These are phyloP conservation scores for Zalophus californianus DNA, from an alignment of 2,797 vertebrate genomes.

Conservation along the genomic window DNA sequence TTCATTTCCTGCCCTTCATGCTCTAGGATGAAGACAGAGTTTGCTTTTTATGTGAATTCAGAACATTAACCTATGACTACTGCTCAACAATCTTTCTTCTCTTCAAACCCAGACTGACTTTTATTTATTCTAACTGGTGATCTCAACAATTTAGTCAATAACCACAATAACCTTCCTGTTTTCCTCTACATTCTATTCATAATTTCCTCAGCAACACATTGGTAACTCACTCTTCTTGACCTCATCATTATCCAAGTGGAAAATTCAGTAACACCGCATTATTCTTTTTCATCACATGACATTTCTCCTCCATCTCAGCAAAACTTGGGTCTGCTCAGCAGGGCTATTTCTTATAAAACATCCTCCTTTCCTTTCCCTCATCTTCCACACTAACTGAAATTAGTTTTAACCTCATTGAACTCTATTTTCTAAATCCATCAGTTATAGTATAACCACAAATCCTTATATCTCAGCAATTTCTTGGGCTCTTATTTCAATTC, in stretches of 20 bases:
- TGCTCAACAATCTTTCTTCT: neutral
- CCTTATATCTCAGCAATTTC: neutral
- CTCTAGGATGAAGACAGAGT: neutral
- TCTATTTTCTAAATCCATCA: neutral
- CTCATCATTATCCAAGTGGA: neutral
- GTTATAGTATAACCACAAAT: neutral
- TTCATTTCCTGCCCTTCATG: neutral
- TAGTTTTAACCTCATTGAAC: neutral
- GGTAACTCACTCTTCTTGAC: neutral
- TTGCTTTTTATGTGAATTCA: neutral
- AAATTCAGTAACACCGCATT: neutral
- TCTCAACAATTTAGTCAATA: neutral
- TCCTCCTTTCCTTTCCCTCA: neutral
- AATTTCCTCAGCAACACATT: neutral
- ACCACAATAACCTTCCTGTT: neutral
- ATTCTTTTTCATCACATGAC: neutral
- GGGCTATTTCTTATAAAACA: neutral
- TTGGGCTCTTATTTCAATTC: neutral
- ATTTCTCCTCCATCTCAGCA: slow-evolving; percentile 23
- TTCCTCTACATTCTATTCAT: neutral
- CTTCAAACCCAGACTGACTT: neutral
- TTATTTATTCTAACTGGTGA: slow-evolving; percentile 32
- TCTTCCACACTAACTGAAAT: neutral
- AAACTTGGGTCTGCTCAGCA: neutral
- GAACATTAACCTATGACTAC: neutral